These are phyloP conservation scores for Edolisoma coerulescens DNA, from an alignment of 2,113 vertebrate genomes.

Conservation along the genomic window DNA sequence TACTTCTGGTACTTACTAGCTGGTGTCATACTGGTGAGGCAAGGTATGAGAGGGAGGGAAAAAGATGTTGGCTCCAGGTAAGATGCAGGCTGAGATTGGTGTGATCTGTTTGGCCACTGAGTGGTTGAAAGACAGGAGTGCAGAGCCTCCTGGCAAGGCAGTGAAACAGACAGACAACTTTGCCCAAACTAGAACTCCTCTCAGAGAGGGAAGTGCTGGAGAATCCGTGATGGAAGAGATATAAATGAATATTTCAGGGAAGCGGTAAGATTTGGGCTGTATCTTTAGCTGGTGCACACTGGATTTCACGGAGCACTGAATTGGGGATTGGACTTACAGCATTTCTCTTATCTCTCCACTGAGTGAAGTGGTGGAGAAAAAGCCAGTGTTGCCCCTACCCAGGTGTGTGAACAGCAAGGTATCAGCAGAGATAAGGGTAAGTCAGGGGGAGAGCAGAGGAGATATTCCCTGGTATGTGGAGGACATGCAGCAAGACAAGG, in stretches of 20 bases:
- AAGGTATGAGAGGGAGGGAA: neutral
- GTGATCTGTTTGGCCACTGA: neutral
- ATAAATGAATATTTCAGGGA: neutral
- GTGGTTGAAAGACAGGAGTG: neutral
- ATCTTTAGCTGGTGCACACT: neutral
- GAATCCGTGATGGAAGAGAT: neutral
- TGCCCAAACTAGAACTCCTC: neutral
- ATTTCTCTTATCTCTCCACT: neutral
- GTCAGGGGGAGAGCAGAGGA: neutral
- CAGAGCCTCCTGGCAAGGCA: neutral
- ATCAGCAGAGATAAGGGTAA: neutral
- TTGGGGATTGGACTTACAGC: rapidly evolving
- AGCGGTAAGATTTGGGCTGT: neutral
- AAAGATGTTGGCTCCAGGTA: neutral
- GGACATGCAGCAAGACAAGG: neutral
- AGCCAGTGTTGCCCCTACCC: rapidly evolving
- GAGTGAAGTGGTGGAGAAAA: neutral
- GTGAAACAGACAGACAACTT: neutral
- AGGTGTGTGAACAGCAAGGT: neutral
- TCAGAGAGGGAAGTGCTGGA: neutral
- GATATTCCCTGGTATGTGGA: neutral
- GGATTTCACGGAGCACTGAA: neutral
- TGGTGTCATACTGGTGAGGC: neutral
- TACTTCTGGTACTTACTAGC: neutral
- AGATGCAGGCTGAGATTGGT: neutral